These are phyloP conservation scores for Myiozetetes cayanensis DNA, from an alignment of 2,113 vertebrate species.

Conservation along the genomic window DNA sequence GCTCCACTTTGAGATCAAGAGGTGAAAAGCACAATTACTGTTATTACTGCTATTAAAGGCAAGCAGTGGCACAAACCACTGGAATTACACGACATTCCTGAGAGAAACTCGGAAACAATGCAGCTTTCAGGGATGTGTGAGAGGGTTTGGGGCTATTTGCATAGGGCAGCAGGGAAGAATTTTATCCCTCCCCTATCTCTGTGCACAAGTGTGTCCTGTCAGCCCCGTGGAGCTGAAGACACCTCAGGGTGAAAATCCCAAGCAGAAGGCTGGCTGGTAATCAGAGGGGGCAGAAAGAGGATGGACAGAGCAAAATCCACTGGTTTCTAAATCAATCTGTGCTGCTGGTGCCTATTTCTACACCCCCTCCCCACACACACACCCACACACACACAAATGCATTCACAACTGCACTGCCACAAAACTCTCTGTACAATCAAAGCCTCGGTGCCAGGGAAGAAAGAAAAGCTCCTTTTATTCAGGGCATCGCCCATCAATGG, in stretches of 20 bases:
- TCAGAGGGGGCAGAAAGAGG: neutral
- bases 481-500: conserved; percentile 32
- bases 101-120: neutral
- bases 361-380: neutral
- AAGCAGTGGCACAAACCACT: neutral
- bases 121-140: neutral
- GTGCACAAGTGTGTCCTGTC: neutral
- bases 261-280: neutral
- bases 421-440: conserved; percentile 9
- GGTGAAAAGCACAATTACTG: neutral
- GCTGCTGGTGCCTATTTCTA: neutral
- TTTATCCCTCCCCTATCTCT: neutral
- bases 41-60: neutral
- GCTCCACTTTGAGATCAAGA: neutral
- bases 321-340: neutral
- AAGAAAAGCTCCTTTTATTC: conserved; percentile 61
- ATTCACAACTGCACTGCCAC: conserved; percentile 20
- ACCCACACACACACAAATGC: neutral
- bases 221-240: neutral
- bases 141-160: neutral
- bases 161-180: neutral
- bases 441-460: neutral
- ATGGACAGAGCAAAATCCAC: neutral
- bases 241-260: neutral
- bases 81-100: neutral